Base-by-base conservation (phyloP, 2,797 vertebrate genomes). In the Lagorchestes hirsutus region DNA sequence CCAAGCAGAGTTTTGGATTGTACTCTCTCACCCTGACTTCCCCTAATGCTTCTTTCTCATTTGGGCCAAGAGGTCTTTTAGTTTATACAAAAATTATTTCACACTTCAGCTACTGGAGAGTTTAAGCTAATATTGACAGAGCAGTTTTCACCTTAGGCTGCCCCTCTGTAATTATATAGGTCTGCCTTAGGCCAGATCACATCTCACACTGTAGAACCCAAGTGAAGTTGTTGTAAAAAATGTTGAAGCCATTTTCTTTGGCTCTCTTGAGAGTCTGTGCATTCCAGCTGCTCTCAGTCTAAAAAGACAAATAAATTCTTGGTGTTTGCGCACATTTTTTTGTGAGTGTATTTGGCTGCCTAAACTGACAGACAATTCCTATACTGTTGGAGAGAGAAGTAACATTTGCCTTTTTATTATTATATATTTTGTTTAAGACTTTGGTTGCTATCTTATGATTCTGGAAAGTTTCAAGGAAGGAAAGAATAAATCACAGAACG, bases 281-380 rank as follows among this genome's bases (percentile, higher is more conserved):
- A 9, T 67, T 96, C 24, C 59, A 96, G 56, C 59, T 95, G 67
- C 97, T 11, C 50, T 96, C 46, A 96, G 95, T 24, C 58, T 57
- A 92, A 97, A 96, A 96, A 54, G 90, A 91, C 0, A 9, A 29
- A 3, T 31, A 34, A 55, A 11, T n/a, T 82, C 28, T 27, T 58
- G 10, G 34, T 92, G 56, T 96, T 92, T 95, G 57, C 54, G 96
- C 97, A 93, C 55, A 97, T 96, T 97, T 95, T 82, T 57, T 0
- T 0, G 95, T 95, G 97, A 96, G 46, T 93, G 97, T 97, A 54
- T 93, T 5, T 92, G 74, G 87, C 58, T 97, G 96, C 96, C 96
- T 96, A 96, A 95, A 90, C 95, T 97, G 97, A 95, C 94, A 95
- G 96, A 95, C 90, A 95, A 9, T 46, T 97, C 95, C 96, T 97